Conservation (phyloP, 2,888 invertebrate genomes). For the Drosophila infuscata region DNA sequence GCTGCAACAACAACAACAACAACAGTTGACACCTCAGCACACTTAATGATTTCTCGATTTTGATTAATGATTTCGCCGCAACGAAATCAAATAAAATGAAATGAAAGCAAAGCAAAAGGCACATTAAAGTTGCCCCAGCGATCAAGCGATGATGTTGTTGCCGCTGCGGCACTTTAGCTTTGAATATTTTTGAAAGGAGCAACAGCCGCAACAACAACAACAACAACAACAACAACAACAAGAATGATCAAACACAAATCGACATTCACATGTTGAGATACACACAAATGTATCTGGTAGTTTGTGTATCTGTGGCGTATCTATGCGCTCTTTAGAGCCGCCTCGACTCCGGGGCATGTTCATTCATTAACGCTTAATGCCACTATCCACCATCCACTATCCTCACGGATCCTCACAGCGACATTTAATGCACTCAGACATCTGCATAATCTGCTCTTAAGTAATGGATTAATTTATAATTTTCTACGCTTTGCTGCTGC, state of each 20-base stretch:
- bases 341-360: constrained; percentile 42
- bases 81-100: constrained; percentile 53
- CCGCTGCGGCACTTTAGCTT: constrained; percentile 67
- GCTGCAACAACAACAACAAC: constrained; percentile 32
- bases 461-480: constrained; percentile 80
- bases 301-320: background rate
- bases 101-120: constrained; percentile 34
- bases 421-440: constrained; percentile 71
- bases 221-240: background rate
- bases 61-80: constrained; percentile 68
- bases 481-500: constrained; percentile 49
- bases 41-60: constrained; percentile 75
- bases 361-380: constrained; percentile 71
- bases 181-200: constrained; percentile 65
- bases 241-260: constrained; percentile 3
- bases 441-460: constrained; percentile 74
- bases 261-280: constrained; percentile 5
- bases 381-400: constrained; percentile 42
- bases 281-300: constrained; percentile 21
- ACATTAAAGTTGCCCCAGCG: constrained; percentile 49
- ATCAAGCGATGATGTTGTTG: constrained; percentile 25
- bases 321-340: constrained; percentile 1
- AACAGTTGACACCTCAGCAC: constrained; percentile 66
- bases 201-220: background rate
- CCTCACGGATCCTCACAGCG: constrained; percentile 40